These are phyloP conservation scores for Leptopilina drosophilae DNA, from an alignment of 2,888 invertebrate species.

Conservation along the genomic window DNA sequence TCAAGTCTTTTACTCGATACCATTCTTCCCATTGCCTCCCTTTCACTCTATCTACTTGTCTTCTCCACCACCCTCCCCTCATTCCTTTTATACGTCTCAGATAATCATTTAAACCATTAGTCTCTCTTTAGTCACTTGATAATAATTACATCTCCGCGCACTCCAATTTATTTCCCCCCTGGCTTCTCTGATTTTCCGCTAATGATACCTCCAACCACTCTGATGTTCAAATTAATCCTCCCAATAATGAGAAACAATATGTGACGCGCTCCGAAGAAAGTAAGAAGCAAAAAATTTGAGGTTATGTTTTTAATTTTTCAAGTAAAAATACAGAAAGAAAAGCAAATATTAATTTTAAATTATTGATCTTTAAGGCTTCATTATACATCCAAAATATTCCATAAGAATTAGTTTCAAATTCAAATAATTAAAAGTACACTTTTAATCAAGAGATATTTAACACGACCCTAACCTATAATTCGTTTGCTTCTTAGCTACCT, in stretches of 20 bases:
- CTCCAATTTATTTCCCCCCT: not conserved
- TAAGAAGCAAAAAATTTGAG: no score
- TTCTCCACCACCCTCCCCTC: conserved; percentile 42
- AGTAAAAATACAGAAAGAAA: no score
- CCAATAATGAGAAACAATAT: not conserved
- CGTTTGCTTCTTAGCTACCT: no score
- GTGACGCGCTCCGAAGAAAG: no score
- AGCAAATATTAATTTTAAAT: no score
- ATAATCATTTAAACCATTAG: conserved; percentile 30
- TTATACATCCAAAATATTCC: no score
- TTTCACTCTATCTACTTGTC: conserved; percentile 34
- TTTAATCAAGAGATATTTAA: no score
- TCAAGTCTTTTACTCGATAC: conserved; percentile 31
- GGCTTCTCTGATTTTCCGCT: conserved; percentile 3
- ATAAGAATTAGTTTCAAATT: no score
- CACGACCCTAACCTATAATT: no score
- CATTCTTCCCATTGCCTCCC: not conserved
- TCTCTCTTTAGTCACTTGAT: conserved; percentile 19
- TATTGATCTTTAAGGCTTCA: no score
- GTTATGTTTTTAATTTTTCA: no score
- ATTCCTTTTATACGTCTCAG: conserved; percentile 24
- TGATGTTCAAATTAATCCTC: not conserved
- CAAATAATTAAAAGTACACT: no score
- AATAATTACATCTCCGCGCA: conserved; percentile 18
- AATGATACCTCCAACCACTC: not conserved